Base-by-base conservation (phyloP, 2,113 vertebrate genomes). In the Colaptes auratus region DNA sequence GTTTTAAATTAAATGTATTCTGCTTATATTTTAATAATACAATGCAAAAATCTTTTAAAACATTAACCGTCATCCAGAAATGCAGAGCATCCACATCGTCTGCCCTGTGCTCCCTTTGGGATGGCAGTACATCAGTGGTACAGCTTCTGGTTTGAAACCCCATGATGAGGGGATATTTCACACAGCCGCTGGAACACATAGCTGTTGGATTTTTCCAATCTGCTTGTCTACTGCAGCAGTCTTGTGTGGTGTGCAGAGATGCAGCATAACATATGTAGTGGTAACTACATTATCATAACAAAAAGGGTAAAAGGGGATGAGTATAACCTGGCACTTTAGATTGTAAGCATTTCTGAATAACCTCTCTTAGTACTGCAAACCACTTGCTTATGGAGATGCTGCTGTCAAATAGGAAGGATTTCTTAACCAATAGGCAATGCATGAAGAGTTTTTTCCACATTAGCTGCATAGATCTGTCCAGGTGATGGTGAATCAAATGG, bases 371-470 rank as follows among this genome's bases (percentile, higher is more conserved):
- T 76, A 39, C 53, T 98, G 97, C 66, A 63, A 15, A 27, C 96
- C 95, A 1, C 98, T 98, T 90, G 17, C 94, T 36, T 98, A 94
- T 86, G 74, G 73, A 39, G 96, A 97, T 39, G 3, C 53, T 53
- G 98, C 97, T 78, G 98, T 98, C 55, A 98, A 98, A 97, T 72
- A 84, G 3, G 24, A 98, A 98, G 86, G 94, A 96, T 16, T 98
- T 98, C 69, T 9, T 10, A 46, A 96, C 63, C 81, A 97, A 98
- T 69, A 96, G 12, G 63, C 78, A 97, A 1, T 96, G 91, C 83
- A 92, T 97, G 35, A 97, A 91, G 90, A 98, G 96, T 93, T 98
- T 98, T 98, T 77, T 98, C 98, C 4, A 2, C 2, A 9, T 93
- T 16, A 15, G 88, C 64, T n/a, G 89, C 88, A 16, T 3, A 21